phyloP scores from a whole-genome alignment of 2,797 vertebrate species.

The Jordanella pulchra region DNA sequence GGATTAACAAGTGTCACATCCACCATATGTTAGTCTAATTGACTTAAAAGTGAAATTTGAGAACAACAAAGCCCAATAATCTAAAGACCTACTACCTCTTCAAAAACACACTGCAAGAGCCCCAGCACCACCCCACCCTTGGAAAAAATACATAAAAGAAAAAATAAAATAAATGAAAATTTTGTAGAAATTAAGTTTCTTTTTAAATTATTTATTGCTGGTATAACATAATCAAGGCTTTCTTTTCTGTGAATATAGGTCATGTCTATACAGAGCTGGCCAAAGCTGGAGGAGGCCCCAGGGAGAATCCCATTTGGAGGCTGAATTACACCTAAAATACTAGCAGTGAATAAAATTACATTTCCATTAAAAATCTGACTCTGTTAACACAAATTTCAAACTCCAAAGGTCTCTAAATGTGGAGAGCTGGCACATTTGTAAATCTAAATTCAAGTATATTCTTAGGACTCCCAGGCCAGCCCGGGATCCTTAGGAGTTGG shows the following conservation, averaged over 20 bases:
- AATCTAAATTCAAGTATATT: not conserved
- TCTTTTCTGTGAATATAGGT: conserved; percentile 49
- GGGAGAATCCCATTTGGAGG: not conserved
- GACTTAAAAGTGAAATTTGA: conserved; percentile 77
- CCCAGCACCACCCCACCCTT: not conserved
- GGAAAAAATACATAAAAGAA: conserved; percentile 9
- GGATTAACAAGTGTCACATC: conserved; percentile 76
- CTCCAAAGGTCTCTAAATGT: not conserved
- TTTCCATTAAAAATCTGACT: not conserved
- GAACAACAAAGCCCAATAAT: conserved; percentile 59
- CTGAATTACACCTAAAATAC: not conserved
- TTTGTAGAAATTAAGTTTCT: not conserved
- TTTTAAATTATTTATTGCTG: conserved; percentile 5
- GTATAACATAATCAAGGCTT: conserved; percentile 38
- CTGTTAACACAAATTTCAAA: not conserved
- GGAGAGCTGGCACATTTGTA: not conserved
- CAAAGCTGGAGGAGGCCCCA: not conserved
- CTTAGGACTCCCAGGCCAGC: not conserved
- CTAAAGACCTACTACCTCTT: conserved; percentile 20
- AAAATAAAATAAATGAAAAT: not conserved
- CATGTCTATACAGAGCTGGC: too few species aligned
- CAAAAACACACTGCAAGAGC: not conserved
- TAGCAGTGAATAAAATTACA: not conserved
- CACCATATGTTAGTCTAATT: conserved; percentile 73
- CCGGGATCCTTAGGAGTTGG: not conserved